Evolutionary conservation across 2,888 invertebrate genomes (phyloP).

Genomic region (Artemia sp.): DNA sequence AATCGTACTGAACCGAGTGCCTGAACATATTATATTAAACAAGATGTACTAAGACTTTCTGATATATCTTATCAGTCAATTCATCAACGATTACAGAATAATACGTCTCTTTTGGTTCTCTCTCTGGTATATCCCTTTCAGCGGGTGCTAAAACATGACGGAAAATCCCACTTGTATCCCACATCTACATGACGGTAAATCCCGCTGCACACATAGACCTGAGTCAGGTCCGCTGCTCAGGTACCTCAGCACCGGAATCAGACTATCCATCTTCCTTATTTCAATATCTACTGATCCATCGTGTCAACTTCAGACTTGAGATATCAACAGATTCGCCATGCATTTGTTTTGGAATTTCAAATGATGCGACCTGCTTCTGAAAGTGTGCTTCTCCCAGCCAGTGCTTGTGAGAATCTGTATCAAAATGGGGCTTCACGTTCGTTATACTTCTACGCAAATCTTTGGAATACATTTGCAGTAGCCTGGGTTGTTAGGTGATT

Average conservation of each 20-base stretch:
- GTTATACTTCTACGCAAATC: not conserved
- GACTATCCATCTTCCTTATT: not conserved
- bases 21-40: not conserved
- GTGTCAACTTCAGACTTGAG: not conserved
- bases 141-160: conserved; percentile 4
- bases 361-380: too few relatives aligned
- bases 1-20: not conserved
- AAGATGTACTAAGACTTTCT: not conserved
- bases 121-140: not conserved
- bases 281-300: not conserved
- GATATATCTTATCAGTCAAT: not conserved
- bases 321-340: not conserved
- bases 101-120: not conserved
- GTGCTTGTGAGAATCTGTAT: too few relatives aligned
- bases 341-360: too few relatives aligned
- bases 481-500: not conserved
- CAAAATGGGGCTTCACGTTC: not conserved
- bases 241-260: not conserved
- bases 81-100: not conserved
- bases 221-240: not conserved
- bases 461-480: not conserved
- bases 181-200: too few relatives aligned
- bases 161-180: not conserved
- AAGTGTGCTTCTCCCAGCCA: too few relatives aligned
- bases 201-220: too few relatives aligned